phyloP scores from a whole-genome alignment of 2,113 vertebrate species.

The Dipodomys spectabilis region DNA sequence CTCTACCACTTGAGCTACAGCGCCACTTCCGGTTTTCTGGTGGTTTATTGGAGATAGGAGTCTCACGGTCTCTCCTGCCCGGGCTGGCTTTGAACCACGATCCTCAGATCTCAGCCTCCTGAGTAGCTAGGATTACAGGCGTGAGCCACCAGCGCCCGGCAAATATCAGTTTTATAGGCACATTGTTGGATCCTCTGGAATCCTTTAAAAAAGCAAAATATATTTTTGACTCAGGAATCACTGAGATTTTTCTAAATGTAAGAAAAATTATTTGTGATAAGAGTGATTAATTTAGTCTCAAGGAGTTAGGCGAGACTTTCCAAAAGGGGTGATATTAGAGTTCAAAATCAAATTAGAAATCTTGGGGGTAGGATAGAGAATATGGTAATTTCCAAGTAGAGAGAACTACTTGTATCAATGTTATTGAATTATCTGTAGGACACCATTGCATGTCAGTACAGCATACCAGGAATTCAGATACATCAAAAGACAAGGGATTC shows the following conservation, averaged over 20 bases:
- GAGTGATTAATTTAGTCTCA: conserved; percentile 48
- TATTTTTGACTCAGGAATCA: conserved; percentile 37
- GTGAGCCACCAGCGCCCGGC: too few relatives aligned
- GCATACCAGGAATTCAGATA: background rate
- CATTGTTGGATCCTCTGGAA: background rate
- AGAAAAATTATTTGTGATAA: conserved; percentile 12
- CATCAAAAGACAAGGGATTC: background rate
- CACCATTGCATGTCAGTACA: conserved; percentile 1
- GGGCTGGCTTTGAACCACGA: too few relatives aligned
- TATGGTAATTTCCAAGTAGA: conserved; percentile 17
- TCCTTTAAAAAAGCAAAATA: conserved; percentile 14
- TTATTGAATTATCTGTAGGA: conserved; percentile 9
- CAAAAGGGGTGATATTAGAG: conserved; percentile 19
- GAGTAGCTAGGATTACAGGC: too few relatives aligned
- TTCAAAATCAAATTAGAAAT: conserved; percentile 3
- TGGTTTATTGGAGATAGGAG: too few relatives aligned
- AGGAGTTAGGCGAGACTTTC: conserved; percentile 50
- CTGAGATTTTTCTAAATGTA: conserved; percentile 29
- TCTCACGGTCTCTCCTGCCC: too few relatives aligned
- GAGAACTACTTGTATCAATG: conserved; percentile 22
- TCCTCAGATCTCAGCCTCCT: too few relatives aligned
- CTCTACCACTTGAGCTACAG: too few relatives aligned
- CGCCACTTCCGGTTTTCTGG: too few relatives aligned
- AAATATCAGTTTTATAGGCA: conserved; percentile 22
- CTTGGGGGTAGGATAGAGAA: background rate